A percentile compares a stretch with the other conserved stretches of the same genome.
Evolutionary conservation across 2,888 invertebrate species (phyloP).

Genomic region (Drosophila acutilabella): DNA sequence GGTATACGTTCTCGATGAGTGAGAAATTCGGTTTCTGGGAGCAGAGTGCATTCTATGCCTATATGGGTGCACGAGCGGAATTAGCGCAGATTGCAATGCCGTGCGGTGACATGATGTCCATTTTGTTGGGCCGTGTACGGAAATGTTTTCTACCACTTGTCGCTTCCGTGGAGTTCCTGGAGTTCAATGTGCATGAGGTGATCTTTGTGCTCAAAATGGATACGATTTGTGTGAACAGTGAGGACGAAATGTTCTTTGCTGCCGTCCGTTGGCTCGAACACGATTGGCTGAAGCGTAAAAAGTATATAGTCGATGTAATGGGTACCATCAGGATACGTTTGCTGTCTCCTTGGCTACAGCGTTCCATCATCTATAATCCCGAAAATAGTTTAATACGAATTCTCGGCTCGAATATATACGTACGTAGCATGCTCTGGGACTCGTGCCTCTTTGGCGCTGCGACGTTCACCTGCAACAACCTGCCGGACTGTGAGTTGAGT

Average conservation of each 20-base stretch:
- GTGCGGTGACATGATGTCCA: slow-evolving; percentile 34
- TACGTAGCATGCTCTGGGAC: slow-evolving; percentile 32
- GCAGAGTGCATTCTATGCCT: slow-evolving; percentile 27
- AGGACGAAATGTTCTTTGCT: slow-evolving; percentile 56
- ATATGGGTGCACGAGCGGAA: not conserved
- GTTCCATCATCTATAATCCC: not conserved
- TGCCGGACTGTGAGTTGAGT: not conserved
- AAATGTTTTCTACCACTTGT: slow-evolving; percentile 41
- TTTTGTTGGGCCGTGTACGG: slow-evolving; percentile 21
- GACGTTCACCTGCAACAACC: rapidly evolving
- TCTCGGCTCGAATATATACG: not conserved
- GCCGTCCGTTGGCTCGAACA: slow-evolving; percentile 39
- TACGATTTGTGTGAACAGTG: slow-evolving; percentile 44
- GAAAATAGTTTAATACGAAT: slow-evolving; percentile 27
- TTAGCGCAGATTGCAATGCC: not conserved
- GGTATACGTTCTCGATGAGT: slow-evolving; percentile 8
- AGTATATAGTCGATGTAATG: slow-evolving; percentile 5
- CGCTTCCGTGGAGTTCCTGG: slow-evolving; percentile 31
- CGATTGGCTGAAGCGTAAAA: slow-evolving; percentile 34
- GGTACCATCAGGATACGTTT: slow-evolving; percentile 22
- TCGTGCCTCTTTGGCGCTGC: slow-evolving; percentile 1
- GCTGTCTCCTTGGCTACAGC: slow-evolving; percentile 35
- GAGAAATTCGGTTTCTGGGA: slow-evolving; percentile 17
- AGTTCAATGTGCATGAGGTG: slow-evolving; percentile 25
- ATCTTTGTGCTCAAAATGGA: slow-evolving; percentile 19